phyloP scores from a whole-genome alignment of 2,888 invertebrate species.

The Panopea generosa region DNA sequence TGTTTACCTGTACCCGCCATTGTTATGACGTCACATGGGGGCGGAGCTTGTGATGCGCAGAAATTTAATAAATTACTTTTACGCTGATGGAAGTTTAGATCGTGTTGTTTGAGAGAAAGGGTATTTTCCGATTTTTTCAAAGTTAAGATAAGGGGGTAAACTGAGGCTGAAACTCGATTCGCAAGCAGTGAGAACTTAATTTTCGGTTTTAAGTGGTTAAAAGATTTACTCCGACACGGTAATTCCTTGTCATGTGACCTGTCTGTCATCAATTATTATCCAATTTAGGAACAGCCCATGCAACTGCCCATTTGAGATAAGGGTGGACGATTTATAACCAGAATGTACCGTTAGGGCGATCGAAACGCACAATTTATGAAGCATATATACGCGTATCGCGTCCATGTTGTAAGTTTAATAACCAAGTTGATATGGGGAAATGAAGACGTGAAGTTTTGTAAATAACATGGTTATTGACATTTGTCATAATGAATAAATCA shows the following conservation, averaged over 20 bases:
- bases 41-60: slow-evolving; percentile 46
- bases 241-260: slow-evolving; percentile 39
- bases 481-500: too few species aligned
- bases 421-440: too few species aligned
- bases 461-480: too few species aligned
- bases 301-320: slow-evolving; percentile 26
- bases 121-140: too few species aligned
- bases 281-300: slow-evolving; percentile 37
- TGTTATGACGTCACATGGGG: slow-evolving; percentile 51
- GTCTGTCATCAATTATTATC: slow-evolving; percentile 50
- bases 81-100: slow-evolving; percentile 32
- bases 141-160: not conserved
- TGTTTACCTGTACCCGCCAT: slow-evolving; percentile 65
- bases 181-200: slow-evolving; percentile 28
- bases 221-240: slow-evolving; percentile 44
- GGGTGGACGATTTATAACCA: slow-evolving; percentile 10
- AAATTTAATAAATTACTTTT: slow-evolving; percentile 27
- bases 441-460: too few species aligned
- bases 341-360: not conserved
- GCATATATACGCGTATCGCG: too few species aligned
- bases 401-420: too few species aligned
- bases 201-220: slow-evolving; percentile 15
- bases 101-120: slow-evolving; percentile 7
- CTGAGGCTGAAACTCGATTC: slow-evolving; percentile 35
- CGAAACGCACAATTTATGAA: too few species aligned